These are phyloP conservation scores for Kryptolebias ocellatus DNA, from an alignment of 2,797 vertebrate species.

Conservation along the genomic window DNA sequence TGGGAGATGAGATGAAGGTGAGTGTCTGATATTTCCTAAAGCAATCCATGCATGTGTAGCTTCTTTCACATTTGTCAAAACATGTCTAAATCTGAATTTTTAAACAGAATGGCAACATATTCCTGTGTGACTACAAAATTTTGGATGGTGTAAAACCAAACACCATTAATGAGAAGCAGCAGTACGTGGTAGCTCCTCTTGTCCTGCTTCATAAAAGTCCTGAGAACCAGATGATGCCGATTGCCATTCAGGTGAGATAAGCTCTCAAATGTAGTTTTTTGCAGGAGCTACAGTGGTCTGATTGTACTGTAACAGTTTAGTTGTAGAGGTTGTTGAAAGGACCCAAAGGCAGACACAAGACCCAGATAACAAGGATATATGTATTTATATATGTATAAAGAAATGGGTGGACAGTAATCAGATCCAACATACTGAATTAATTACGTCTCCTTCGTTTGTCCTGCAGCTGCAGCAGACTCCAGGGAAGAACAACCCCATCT, in stretches of 20 bases:
- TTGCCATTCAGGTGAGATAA: slow-evolving; percentile 81
- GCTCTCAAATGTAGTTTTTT: slow-evolving; percentile 1
- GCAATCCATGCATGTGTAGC: too few relatives aligned
- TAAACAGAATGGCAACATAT: slow-evolving; percentile 81
- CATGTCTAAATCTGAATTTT: neutral
- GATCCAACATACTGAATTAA: too few relatives aligned
- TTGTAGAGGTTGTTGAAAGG: too few relatives aligned
- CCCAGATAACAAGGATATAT: slow-evolving; percentile 43
- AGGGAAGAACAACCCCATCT: slow-evolving; percentile 65
- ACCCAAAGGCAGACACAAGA: slow-evolving; percentile 4
- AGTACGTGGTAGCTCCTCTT: slow-evolving; percentile 74
- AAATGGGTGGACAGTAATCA: neutral
- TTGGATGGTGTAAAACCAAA: slow-evolving; percentile 69
- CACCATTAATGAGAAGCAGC: slow-evolving; percentile 62
- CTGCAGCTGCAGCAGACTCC: slow-evolving; percentile 74
- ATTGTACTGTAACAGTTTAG: too few relatives aligned
- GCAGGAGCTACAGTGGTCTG: too few relatives aligned
- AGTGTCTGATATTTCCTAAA: neutral
- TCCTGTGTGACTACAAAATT: slow-evolving; percentile 76
- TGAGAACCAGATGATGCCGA: slow-evolving; percentile 44
- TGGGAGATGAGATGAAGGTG: slow-evolving; percentile 63
- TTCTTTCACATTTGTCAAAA: neutral
- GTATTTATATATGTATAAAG: neutral
- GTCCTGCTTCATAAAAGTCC: slow-evolving; percentile 71
- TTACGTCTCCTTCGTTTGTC: neutral